These are phyloP conservation scores for Lethenteron reissneri DNA, from an alignment of 2,113 vertebrate species.

Conservation along the genomic window DNA sequence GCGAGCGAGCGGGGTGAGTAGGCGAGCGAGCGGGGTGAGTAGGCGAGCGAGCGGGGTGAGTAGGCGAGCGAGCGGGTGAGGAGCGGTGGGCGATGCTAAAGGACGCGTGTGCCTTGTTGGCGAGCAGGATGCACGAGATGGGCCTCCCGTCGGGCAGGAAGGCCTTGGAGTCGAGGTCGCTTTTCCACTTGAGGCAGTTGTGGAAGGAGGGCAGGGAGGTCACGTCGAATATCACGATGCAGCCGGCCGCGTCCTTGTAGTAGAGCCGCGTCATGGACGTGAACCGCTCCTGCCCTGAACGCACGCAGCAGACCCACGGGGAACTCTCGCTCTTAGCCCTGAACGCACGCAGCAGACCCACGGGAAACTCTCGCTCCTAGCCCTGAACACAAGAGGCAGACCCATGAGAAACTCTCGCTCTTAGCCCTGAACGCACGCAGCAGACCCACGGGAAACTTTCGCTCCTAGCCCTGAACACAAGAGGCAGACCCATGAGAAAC, in stretches of 20 bases:
- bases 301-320: no score
- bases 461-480: no score
- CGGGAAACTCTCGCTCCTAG: no score
- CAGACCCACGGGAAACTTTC: no score
- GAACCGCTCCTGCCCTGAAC: conserved; percentile 48
- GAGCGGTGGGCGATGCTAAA: not conserved
- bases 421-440: no score
- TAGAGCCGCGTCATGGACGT: conserved; percentile 60
- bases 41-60: not conserved
- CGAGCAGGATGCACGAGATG: conserved; percentile 53
- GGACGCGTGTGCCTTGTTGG: conserved; percentile 38
- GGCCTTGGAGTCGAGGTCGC: conserved; percentile 48
- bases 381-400: no score
- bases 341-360: no score
- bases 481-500: no score
- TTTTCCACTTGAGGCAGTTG: conserved; percentile 50
- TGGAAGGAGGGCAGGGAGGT: conserved; percentile 35
- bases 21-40: not conserved
- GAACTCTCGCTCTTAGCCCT: no score
- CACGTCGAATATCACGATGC: conserved; percentile 56
- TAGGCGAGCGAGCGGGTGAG: not conserved
- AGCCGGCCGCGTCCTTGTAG: conserved; percentile 45
- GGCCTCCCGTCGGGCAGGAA: conserved; percentile 24
- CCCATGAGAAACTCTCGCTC: no score
- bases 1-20: not conserved